Evolutionary conservation across 1,140 invertebrate species (phyloP), one percentile per base, ranked within the genome.

Genomic region (Drosophila kurseongensis): DNA sequence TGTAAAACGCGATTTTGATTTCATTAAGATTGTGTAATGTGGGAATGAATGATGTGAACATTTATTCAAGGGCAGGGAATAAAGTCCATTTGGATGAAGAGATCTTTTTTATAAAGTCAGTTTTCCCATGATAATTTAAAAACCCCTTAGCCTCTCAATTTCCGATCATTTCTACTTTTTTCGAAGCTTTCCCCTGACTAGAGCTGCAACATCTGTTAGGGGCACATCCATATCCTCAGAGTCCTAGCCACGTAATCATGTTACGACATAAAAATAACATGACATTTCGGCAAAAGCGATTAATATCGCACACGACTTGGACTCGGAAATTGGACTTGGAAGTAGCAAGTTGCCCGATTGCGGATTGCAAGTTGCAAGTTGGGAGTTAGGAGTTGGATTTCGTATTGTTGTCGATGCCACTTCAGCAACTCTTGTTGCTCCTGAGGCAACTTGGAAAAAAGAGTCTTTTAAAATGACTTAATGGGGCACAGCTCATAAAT

Each of bases 401-500:
- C 63, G 61, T 74, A 62, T 88, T 88, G 83, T 88, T 88, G 80
- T 66, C 44, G 40, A 14, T 52, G 45, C 44, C 54, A 59, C 41
- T 41, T 48, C 23, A 13, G 59, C 36, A 35, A 61, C 41, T 58
- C 51, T 44, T 79, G 60, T 27, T 68, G 62, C 50, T 59, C 65
- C 51, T 48, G 75, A 67, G 83, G 75, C 63, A 16, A 57, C 18
- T 35, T 45, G 32, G 55, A 51, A 78, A 86, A 86, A 77, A 79
- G 71, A 90, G 75, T 88, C 83, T 75, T 75, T 83, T 80, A 80
- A 91, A 91, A 91, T 91, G 88, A 91, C 88, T 91, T 91, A 91
- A 91, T 91, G 88, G 89, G 66, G 60, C 80, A 88, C 73, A 89
- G 83, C 80, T 91, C 89, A 91, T 91, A 91, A 91, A 91, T 91